Conservation (phyloP, 2,797 vertebrate species). For the Nannoperca australis region DNA sequence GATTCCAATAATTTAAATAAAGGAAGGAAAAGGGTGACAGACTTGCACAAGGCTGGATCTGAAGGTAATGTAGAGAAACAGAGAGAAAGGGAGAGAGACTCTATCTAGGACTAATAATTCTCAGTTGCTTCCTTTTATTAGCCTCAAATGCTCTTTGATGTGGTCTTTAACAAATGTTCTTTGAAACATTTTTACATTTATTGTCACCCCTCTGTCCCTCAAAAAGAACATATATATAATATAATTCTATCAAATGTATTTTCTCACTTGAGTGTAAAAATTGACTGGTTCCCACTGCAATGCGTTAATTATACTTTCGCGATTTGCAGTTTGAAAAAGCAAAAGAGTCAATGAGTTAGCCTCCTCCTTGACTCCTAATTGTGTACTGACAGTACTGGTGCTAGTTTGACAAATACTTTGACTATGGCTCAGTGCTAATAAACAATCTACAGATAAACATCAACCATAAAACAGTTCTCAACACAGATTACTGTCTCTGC, state of each 20-base stretch:
- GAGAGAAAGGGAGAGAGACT: background rate
- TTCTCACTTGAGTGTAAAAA: background rate
- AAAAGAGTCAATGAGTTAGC: background rate
- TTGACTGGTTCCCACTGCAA: background rate
- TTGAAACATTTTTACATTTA: background rate
- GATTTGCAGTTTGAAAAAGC: conserved; percentile 1
- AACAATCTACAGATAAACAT: conserved; percentile 24
- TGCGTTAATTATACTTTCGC: conserved; percentile 7
- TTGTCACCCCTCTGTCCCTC: background rate
- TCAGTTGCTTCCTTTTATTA: conserved; percentile 33
- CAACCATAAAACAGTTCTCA: too few relatives aligned
- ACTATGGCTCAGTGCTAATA: conserved; percentile 11
- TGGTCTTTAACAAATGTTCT: background rate
- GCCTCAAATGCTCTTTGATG: background rate
- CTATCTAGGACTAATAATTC: conserved; percentile 15
- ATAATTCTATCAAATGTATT: conserved; percentile 5
- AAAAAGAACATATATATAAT: conserved; percentile 9
- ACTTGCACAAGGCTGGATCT: background rate
- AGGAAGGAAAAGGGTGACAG: conserved; percentile 1
- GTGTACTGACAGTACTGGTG: background rate
- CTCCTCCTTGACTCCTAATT: conserved; percentile 11
- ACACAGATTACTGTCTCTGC: too few relatives aligned
- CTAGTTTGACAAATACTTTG: conserved; percentile 1
- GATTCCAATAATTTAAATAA: background rate
- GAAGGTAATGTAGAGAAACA: background rate